These are phyloP conservation scores for Lithophane ornitopus DNA, from an alignment of 2,888 invertebrate genomes.

Conservation along the genomic window DNA sequence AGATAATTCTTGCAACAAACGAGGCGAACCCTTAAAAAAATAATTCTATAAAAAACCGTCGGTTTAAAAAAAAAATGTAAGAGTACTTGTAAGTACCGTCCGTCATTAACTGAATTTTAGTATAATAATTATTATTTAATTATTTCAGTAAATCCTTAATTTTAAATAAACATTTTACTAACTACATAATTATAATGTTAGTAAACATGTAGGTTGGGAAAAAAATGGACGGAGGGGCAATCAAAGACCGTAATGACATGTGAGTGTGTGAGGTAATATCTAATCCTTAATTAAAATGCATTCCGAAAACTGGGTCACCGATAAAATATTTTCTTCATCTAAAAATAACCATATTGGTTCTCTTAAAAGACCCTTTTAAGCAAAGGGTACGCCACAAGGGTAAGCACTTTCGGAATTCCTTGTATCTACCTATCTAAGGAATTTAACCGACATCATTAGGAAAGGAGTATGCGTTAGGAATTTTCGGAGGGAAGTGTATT, in stretches of 20 bases:
- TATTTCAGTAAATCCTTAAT: background rate
- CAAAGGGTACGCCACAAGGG: conserved; percentile 28
- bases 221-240: background rate
- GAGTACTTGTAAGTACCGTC: no score
- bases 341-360: conserved; percentile 9
- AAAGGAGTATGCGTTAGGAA: conserved; percentile 5
- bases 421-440: conserved; percentile 19
- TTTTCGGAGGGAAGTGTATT: conserved; percentile 31
- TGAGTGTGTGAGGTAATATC: background rate
- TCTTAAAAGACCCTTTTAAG: conserved; percentile 26
- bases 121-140: no score
- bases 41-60: background rate
- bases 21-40: background rate
- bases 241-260: background rate
- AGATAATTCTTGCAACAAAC: background rate
- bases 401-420: conserved; percentile 25
- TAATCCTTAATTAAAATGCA: background rate
- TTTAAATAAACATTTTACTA: background rate
- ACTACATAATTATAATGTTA: background rate
- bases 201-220: background rate
- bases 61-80: no score
- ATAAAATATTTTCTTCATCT: background rate
- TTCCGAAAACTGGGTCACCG: background rate
- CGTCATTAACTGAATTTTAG: no score
- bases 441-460: conserved; percentile 44